Percentiles rank a stretch among this genome's conserved stretches.
Evolutionary conservation across 2,113 vertebrate species (phyloP).

Genomic region (Hucho hucho): DNA sequence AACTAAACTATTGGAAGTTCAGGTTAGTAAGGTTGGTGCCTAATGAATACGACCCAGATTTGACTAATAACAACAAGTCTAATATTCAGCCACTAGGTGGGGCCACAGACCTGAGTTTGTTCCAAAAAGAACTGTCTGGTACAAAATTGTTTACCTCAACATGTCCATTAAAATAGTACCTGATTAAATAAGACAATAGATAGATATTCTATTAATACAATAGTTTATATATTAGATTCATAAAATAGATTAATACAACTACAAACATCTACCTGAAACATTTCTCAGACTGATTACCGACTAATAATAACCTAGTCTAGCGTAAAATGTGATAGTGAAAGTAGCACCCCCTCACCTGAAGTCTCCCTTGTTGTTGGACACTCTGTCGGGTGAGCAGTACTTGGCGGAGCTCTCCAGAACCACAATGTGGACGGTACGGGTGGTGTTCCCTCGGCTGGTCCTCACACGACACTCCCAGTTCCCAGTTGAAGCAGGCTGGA

Average conservation of each 20-base stretch:
- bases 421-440: conserved; percentile 89
- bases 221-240: too few relatives aligned
- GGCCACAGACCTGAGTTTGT: not conserved
- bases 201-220: too few relatives aligned
- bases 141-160: not conserved
- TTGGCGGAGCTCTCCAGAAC: conserved; percentile 92
- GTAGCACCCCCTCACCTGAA: conserved; percentile 81
- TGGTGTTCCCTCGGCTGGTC: conserved; percentile 92
- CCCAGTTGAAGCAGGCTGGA: conserved; percentile 93
- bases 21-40: conserved; percentile 58
- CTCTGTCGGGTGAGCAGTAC: conserved; percentile 87
- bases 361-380: conserved; percentile 96
- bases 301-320: too few relatives aligned
- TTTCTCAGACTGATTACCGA: not conserved
- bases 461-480: conserved; percentile 94
- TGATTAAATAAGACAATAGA: too few relatives aligned
- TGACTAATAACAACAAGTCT: too few relatives aligned
- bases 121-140: not conserved
- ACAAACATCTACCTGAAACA: not conserved
- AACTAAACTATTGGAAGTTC: not conserved
- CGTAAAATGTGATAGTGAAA: not conserved
- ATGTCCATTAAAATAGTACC: too few relatives aligned
- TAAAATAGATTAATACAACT: too few relatives aligned
- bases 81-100: conserved; percentile 58
- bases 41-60: not conserved